Base-by-base conservation (phyloP, 2,888 invertebrate genomes). In the Nebria salina region DNA sequence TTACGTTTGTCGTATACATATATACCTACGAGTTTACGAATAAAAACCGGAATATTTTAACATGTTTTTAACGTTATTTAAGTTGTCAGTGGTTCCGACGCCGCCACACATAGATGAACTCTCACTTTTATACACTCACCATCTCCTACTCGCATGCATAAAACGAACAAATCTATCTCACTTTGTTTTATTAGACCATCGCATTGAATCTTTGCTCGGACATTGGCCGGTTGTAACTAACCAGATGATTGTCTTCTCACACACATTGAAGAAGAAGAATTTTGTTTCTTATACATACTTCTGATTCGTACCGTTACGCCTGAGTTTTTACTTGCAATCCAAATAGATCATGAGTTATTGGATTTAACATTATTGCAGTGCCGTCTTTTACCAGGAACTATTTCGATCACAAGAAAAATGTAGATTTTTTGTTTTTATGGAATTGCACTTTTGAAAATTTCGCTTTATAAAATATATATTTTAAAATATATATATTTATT, bases 51-150 rank as follows among this genome's bases (percentile, higher is more conserved):
- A 75, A 65, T 75, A 75, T 75, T 75, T 75, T 75, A 75, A 75
- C 75, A 75, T 75, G 75, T 75, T 75, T 75, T 75, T 75, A 75
- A 75, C 26, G 75, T 65, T 75, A 75, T 75, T 75, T 75, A 75
- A 75, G 75, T 75, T 75, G 75, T 75, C 75, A 75, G 75, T 75
- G 75, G 65, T 65, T 75, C 65, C 65, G 26, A 42, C 42, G 6
- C 43, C 20, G 54, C 43, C 54, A 43, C 43, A 73, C 54, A 54
- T 34, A 65, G 42, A 76, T 76, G 76, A 68, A 76, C 73, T 78
- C 78, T 78, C 78, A 73, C 78, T 73, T 78, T 78, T 78, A 78
- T 73, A 64, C 25, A 11, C 9, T 54, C 13, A 8, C 54, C 54
- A 54, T 54, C 54, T 54, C 54, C 54, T 54, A 3, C 54, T 54